Percentiles rank a stretch among this genome's conserved stretches.
phyloP scores from a whole-genome alignment of 1,140 invertebrate species.

The Anagrus nilaparvatae region DNA sequence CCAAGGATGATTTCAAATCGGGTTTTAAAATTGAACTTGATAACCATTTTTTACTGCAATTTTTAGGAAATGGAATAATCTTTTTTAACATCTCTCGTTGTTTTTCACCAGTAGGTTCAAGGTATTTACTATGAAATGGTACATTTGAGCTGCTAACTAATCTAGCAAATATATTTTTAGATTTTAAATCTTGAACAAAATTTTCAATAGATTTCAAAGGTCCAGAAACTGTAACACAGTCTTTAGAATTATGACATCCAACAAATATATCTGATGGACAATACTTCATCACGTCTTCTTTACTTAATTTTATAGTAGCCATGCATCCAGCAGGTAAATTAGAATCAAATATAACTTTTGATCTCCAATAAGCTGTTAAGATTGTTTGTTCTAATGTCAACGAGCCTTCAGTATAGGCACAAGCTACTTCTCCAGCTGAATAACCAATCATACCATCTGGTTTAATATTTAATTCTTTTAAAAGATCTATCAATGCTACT shows the following conservation, averaged over 20 bases:
- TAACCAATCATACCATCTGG: constrained; percentile 67
- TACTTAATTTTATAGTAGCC: constrained; percentile 64
- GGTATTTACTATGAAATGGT: too few relatives aligned
- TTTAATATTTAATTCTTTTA: constrained; percentile 49
- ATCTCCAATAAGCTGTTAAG: constrained; percentile 69
- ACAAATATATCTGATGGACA: constrained; percentile 49
- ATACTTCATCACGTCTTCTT: constrained; percentile 41
- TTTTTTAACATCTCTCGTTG: too few relatives aligned
- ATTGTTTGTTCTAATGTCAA: constrained; percentile 71
- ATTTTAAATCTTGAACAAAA: constrained; percentile 49
- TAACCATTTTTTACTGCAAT: too few relatives aligned
- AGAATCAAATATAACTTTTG: constrained; percentile 67
- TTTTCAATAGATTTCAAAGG: constrained; percentile 39
- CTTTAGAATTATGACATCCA: constrained; percentile 59
- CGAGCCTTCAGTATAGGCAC: constrained; percentile 72
- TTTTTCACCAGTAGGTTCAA: too few relatives aligned
- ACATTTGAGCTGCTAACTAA: too few relatives aligned
- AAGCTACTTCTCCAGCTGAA: constrained; percentile 64
- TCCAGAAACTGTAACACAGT: constrained; percentile 62
- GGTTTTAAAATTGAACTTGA: too few relatives aligned
- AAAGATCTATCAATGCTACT: constrained; percentile 56
- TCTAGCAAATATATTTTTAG: too few relatives aligned
- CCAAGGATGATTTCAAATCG: too few relatives aligned
- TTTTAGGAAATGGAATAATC: too few relatives aligned
- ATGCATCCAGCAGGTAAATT: constrained; percentile 69